Evolutionary conservation across 2,888 invertebrate species (phyloP).

Genomic region (Yponomeuta malinellus): DNA sequence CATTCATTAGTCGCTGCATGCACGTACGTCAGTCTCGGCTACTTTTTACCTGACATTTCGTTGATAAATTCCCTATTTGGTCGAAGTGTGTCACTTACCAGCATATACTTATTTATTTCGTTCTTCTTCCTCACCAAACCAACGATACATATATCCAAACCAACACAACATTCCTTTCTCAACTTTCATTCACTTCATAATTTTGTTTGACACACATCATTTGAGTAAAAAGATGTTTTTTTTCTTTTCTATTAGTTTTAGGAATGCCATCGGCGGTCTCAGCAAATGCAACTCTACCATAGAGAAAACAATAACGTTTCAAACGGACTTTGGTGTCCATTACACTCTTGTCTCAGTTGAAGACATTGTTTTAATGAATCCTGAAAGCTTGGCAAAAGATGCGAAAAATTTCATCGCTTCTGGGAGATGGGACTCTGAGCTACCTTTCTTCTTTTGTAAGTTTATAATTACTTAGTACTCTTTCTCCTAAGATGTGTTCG

Average conservation of each 20-base stretch:
- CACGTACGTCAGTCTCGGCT: neutral
- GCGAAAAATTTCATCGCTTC: slow-evolving; percentile 43
- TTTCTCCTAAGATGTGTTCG: no score
- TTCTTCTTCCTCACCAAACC: no score
- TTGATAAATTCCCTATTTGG: no score
- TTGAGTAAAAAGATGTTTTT: no score
- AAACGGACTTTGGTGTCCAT: slow-evolving; percentile 54
- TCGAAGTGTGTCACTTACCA: no score
- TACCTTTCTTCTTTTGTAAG: slow-evolving; percentile 43
- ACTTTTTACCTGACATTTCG: neutral
- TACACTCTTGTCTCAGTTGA: slow-evolving; percentile 52
- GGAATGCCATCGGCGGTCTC: slow-evolving; percentile 37
- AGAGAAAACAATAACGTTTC: slow-evolving; percentile 34
- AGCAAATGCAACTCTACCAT: slow-evolving; percentile 37
- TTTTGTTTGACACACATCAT: no score
- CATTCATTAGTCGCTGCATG: neutral
- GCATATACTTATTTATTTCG: no score
- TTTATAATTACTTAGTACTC: neutral
- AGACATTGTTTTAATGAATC: slow-evolving; percentile 41
- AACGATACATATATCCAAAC: no score
- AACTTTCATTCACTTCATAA: no score
- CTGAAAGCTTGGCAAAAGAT: slow-evolving; percentile 25
- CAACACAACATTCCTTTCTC: no score
- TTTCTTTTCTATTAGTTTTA: slow-evolving; percentile 36
- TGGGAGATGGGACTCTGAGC: slow-evolving; percentile 33